A percentile compares a stretch with the other conserved stretches of the same genome.
phyloP scores from a whole-genome alignment of 2,888 invertebrate species.

The Drosophila hamatofila region DNA sequence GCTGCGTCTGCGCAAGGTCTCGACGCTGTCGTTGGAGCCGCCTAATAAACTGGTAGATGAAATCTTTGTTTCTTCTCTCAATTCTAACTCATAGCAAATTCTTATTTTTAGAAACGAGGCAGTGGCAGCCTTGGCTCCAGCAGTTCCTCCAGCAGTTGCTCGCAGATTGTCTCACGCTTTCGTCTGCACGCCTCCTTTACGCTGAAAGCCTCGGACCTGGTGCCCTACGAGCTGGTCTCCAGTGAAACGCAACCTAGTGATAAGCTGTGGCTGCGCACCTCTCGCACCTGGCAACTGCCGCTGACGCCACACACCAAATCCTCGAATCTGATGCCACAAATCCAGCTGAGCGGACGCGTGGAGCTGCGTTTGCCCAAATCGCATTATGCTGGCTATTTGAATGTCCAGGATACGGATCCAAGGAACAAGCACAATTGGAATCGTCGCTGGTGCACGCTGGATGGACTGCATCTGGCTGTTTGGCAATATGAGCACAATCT shows the following conservation, averaged over 20 bases:
- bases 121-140: conserved; percentile 57
- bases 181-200: conserved; percentile 82
- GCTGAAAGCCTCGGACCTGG: conserved; percentile 70
- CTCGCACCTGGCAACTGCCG: conserved; percentile 63
- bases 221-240: conserved; percentile 75
- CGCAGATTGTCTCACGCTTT: conserved; percentile 82
- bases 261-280: conserved; percentile 75
- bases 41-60: conserved; percentile 59
- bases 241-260: conserved; percentile 51
- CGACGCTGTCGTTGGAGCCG: conserved; percentile 70
- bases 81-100: neutral
- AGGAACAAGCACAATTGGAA: conserved; percentile 86
- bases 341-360: conserved; percentile 74
- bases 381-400: conserved; percentile 86
- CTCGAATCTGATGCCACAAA: conserved; percentile 75
- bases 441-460: conserved; percentile 86
- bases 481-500: conserved; percentile 86
- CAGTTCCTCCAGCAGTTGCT: conserved; percentile 58
- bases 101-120: conserved; percentile 47
- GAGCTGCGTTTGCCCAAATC: conserved; percentile 75
- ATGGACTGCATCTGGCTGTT: conserved; percentile 84
- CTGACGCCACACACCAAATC: conserved; percentile 66
- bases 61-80: neutral
- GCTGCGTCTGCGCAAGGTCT: conserved; percentile 84
- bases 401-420: conserved; percentile 85